phyloP scores from a whole-genome alignment of 2,888 invertebrate genomes.

The Synanthedon myopaeformis region DNA sequence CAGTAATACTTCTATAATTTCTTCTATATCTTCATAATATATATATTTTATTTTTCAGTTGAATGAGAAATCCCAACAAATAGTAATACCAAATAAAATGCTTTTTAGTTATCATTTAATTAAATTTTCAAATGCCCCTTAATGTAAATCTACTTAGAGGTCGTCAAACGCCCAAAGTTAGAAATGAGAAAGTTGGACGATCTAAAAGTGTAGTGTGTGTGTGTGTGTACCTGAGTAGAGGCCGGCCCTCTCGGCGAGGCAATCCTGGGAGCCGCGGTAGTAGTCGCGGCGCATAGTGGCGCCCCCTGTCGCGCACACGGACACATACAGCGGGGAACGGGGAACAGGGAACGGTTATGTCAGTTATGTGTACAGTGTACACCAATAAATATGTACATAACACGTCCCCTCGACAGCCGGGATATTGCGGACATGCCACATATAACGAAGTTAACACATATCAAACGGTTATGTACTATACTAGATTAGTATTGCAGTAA shows the following conservation, averaged over 20 bases:
- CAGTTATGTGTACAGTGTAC: background rate
- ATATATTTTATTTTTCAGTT: too few species aligned
- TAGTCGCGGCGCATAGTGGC: constrained; percentile 86
- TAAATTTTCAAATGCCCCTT: background rate
- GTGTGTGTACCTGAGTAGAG: constrained; percentile 86
- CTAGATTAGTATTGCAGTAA: too few species aligned
- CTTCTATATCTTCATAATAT: too few species aligned
- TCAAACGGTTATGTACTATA: too few species aligned
- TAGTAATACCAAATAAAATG: too few species aligned
- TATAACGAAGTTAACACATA: too few species aligned
- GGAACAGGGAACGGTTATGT: background rate
- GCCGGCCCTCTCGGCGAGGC: constrained; percentile 79
- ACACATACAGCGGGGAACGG: background rate
- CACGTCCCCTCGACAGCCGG: too few species aligned
- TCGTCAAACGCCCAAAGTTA: too few species aligned
- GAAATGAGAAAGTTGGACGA: background rate
- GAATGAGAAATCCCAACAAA: too few species aligned
- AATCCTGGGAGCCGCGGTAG: constrained; percentile 93
- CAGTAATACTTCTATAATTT: too few species aligned
- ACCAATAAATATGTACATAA: background rate
- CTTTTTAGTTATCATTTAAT: too few species aligned
- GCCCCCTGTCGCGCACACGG: constrained; percentile 13
- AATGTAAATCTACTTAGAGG: constrained; percentile 2
- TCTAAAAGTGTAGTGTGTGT: background rate
- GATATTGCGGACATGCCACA: too few species aligned